These are phyloP conservation scores for Mythimna albipuncta DNA, from an alignment of 2,888 invertebrate species.

Conservation along the genomic window DNA sequence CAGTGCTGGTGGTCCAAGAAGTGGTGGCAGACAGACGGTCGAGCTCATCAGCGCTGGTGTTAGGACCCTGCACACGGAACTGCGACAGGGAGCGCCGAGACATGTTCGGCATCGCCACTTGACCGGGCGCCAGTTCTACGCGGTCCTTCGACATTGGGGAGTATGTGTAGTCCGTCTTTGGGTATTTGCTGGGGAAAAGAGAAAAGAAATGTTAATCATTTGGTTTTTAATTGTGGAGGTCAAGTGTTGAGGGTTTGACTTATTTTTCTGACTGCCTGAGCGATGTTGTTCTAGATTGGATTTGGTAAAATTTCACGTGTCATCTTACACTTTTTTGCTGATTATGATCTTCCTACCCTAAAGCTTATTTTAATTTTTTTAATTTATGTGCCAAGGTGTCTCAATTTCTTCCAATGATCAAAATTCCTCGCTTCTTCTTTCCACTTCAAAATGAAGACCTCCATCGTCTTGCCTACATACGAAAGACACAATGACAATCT, in stretches of 20 bases:
- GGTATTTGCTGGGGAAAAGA: slow-evolving; percentile 92
- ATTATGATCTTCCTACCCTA: no score
- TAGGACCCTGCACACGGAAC: slow-evolving; percentile 89
- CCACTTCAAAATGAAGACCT: no score
- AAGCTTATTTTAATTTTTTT: no score
- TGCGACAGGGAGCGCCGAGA: slow-evolving; percentile 93
- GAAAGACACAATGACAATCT: no score
- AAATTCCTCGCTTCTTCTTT: no score
- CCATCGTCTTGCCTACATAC: no score
- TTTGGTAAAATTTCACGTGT: no score
- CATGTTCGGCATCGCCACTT: slow-evolving; percentile 97
- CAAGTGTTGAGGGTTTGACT: not conserved
- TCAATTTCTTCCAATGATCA: no score
- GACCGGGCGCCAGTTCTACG: slow-evolving; percentile 94
- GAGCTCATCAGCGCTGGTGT: slow-evolving; percentile 79
- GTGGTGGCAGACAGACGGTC: slow-evolving; percentile 73
- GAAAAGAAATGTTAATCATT: not conserved
- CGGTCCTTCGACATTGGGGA: slow-evolving; percentile 95
- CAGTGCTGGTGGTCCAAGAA: slow-evolving; percentile 73
- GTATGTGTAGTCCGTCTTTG: slow-evolving; percentile 98
- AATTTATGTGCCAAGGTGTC: no score
- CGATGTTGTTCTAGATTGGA: no score
- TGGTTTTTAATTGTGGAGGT: not conserved
- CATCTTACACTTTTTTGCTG: no score
- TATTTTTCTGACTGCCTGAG: not conserved